Evolutionary conservation across 2,888 invertebrate species (phyloP).

Genomic region (Chloroclysta siterata): DNA sequence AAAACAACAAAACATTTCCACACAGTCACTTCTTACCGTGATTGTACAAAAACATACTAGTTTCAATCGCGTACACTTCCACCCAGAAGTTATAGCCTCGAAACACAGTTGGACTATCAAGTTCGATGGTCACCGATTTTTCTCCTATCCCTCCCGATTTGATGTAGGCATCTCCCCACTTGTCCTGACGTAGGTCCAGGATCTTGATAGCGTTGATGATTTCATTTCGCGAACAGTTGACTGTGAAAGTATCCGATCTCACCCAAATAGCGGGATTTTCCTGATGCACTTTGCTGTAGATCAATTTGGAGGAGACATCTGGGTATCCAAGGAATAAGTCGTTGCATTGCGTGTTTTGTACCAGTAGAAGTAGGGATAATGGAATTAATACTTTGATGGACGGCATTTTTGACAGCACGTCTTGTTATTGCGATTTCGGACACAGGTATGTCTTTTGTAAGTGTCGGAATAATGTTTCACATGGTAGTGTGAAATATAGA

Average conservation of each 20-base stretch:
- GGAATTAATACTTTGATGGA: constrained; percentile 13
- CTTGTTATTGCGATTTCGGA: constrained; percentile 12
- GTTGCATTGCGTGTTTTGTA: constrained; percentile 25
- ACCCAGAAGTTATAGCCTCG: constrained; percentile 72
- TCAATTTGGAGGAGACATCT: constrained; percentile 60
- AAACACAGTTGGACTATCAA: constrained; percentile 69
- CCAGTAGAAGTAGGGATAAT: constrained; percentile 2
- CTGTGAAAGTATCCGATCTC: constrained; percentile 63
- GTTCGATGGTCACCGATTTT: constrained; percentile 63
- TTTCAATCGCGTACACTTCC: constrained; percentile 59
- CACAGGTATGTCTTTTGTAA: constrained; percentile 29
- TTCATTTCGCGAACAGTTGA: constrained; percentile 61
- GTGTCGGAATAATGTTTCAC: constrained; percentile 14
- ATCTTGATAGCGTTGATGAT: constrained; percentile 68
- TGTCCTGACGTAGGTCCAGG: constrained; percentile 67
- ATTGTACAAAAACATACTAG: constrained; percentile 23
- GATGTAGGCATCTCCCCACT: constrained; percentile 66
- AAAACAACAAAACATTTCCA: constrained; percentile 6
- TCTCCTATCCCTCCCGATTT: constrained; percentile 68
- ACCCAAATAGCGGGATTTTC: constrained; percentile 72
- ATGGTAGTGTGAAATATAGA: constrained; percentile 11
- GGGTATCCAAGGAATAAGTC: constrained; percentile 60
- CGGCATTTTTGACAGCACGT: constrained; percentile 30
- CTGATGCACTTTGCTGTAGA: constrained; percentile 70
- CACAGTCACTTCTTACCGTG: constrained; percentile 27